phyloP scores from a whole-genome alignment of 2,888 invertebrate genomes.

The Pseudolycoriella hygida region DNA sequence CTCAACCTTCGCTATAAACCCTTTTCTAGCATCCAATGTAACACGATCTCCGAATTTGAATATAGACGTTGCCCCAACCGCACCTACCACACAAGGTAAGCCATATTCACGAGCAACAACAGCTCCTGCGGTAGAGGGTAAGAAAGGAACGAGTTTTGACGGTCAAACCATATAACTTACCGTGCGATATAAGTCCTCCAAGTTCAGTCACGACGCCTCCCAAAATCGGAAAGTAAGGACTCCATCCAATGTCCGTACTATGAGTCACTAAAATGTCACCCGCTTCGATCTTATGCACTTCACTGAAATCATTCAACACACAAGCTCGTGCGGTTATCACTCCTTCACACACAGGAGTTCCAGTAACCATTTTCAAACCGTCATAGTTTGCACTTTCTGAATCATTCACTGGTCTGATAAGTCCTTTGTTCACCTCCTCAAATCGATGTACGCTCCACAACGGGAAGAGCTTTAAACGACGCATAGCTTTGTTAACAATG shows the following conservation, averaged over 20 bases:
- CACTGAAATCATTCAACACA: conserved; percentile 46
- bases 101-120: conserved; percentile 73
- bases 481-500: conserved; percentile 47
- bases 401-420: conserved; percentile 23
- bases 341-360: conserved; percentile 56
- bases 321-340: conserved; percentile 48
- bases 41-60: conserved; percentile 50
- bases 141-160: not conserved
- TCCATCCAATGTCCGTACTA: conserved; percentile 71
- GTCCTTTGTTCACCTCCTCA: conserved; percentile 38
- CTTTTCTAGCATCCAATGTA: conserved; percentile 32
- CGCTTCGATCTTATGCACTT: conserved; percentile 36
- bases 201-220: conserved; percentile 65
- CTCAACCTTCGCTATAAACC: conserved; percentile 14
- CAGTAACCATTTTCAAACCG: conserved; percentile 24
- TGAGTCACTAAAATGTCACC: conserved; percentile 63
- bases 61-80: conserved; percentile 41
- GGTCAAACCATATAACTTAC: conserved; percentile 30
- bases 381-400: conserved; percentile 3
- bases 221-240: conserved; percentile 65
- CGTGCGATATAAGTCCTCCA: conserved; percentile 69
- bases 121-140: conserved; percentile 36
- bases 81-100: conserved; percentile 65
- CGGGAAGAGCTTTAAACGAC: conserved; percentile 40
- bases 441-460: conserved; percentile 43